Conservation (phyloP, 1,140 invertebrate genomes). For the Achatina immaculata region DNA sequence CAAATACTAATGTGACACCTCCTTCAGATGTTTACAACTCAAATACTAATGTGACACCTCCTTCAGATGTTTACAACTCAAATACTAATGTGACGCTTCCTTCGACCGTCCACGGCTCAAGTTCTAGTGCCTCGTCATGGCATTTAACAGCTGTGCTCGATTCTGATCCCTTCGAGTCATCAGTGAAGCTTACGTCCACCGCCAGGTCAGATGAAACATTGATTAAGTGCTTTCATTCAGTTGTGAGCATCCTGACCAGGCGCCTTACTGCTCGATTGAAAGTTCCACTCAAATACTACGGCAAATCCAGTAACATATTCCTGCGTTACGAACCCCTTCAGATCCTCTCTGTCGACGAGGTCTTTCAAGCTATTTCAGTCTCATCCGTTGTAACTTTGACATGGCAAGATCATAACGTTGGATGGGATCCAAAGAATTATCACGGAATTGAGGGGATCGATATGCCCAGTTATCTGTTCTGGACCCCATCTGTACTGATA, state of each 20-base stretch:
- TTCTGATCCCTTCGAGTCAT: too few relatives aligned
- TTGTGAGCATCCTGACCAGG: neutral
- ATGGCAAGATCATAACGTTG: conserved; percentile 12
- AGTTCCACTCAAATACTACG: conserved; percentile 17
- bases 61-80: too few relatives aligned
- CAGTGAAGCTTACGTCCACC: neutral
- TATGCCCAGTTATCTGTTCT: neutral
- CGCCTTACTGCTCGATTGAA: neutral
- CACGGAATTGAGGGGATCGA: neutral
- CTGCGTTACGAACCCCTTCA: neutral
- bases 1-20: too few relatives aligned
- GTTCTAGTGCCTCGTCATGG: too few relatives aligned
- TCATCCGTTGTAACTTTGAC: neutral
- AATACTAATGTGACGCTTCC: too few relatives aligned
- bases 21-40: too few relatives aligned
- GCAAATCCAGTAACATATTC: neutral
- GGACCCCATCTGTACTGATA: conserved; percentile 1
- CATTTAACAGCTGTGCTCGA: too few relatives aligned
- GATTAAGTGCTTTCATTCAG: neutral
- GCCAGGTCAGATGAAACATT: neutral
- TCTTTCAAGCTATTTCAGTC: neutral
- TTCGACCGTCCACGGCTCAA: too few relatives aligned
- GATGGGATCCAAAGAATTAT: neutral
- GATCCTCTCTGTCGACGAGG: neutral
- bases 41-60: too few relatives aligned